Conservation (phyloP, 1,140 invertebrate species). For the Ooceraea biroi region DNA sequence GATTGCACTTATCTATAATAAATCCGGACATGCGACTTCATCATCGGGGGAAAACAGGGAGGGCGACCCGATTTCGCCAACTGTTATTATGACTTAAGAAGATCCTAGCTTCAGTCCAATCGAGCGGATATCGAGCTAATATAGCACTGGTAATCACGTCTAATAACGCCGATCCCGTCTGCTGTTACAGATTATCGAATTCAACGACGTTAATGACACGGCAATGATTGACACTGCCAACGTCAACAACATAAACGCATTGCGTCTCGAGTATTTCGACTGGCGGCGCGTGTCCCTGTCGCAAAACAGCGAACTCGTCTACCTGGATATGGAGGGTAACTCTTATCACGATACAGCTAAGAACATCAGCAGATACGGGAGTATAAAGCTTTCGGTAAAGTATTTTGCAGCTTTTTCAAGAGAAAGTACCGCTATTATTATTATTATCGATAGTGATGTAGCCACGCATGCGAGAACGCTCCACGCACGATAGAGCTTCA, state of each 20-base stretch:
- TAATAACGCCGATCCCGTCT: neutral
- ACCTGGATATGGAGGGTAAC: constrained; percentile 84
- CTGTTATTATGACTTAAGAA: neutral
- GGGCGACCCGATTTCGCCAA: neutral
- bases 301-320: constrained; percentile 79
- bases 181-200: constrained; percentile 86
- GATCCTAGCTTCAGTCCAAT: neutral
- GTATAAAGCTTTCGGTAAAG: constrained; percentile 80
- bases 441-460: constrained; percentile 15
- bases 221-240: constrained; percentile 81
- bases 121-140: neutral
- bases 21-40: neutral
- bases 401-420: constrained; percentile 46
- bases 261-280: constrained; percentile 80
- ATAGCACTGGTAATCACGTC: neutral
- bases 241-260: constrained; percentile 72
- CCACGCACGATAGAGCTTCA: too few relatives aligned
- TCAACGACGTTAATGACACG: constrained; percentile 87
- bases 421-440: constrained; percentile 24
- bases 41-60: too few relatives aligned
- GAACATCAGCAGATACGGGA: constrained; percentile 79
- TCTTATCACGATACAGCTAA: constrained; percentile 76
- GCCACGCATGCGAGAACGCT: constrained; percentile 13
- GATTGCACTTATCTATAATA: constrained; percentile 25
- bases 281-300: constrained; percentile 81